These are phyloP conservation scores for Heliconius himera DNA, from an alignment of 1,140 invertebrate genomes.

Conservation along the genomic window DNA sequence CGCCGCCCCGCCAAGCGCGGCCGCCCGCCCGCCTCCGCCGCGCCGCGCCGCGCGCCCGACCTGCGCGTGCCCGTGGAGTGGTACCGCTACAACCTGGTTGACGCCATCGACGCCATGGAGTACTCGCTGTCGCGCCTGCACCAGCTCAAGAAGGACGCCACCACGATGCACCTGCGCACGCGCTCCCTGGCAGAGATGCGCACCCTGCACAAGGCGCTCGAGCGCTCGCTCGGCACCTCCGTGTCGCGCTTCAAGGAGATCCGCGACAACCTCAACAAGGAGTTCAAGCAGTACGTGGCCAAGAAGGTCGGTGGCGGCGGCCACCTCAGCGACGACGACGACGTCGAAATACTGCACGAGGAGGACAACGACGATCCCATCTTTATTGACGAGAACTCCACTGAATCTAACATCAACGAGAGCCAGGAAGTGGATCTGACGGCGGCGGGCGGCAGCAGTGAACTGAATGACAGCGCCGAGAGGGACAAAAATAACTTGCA, in stretches of 20 bases:
- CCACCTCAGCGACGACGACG: slow-evolving; percentile 57
- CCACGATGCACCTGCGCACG: slow-evolving; percentile 61
- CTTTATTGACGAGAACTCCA: slow-evolving; percentile 80
- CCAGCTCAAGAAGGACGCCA: slow-evolving; percentile 71
- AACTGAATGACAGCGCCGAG: slow-evolving; percentile 61
- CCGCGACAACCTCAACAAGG: slow-evolving; percentile 71
- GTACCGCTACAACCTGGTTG: slow-evolving; percentile 76
- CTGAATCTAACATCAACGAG: slow-evolving; percentile 62
- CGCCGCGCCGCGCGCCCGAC: slow-evolving; percentile 51
- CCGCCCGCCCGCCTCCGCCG: slow-evolving; percentile 57
- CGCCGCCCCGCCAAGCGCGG: slow-evolving; percentile 46
- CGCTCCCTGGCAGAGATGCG: slow-evolving; percentile 71
- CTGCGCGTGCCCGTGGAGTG: slow-evolving; percentile 73
- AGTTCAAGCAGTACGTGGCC: slow-evolving; percentile 69
- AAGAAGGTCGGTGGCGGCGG: slow-evolving; percentile 52
- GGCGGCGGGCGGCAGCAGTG: slow-evolving; percentile 54
- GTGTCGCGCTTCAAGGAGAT: slow-evolving; percentile 70
- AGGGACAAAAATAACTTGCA: neutral
- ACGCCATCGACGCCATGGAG: slow-evolving; percentile 75
- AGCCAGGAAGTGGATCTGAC: slow-evolving; percentile 70
- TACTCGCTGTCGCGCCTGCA: slow-evolving; percentile 68
- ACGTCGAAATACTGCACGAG: slow-evolving; percentile 76
- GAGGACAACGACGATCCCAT: slow-evolving; percentile 73
- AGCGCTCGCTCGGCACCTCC: slow-evolving; percentile 66
- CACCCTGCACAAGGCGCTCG: slow-evolving; percentile 64